These are phyloP conservation scores for Stenichneumon culpator DNA, from an alignment of 2,888 invertebrate genomes.

Conservation along the genomic window DNA sequence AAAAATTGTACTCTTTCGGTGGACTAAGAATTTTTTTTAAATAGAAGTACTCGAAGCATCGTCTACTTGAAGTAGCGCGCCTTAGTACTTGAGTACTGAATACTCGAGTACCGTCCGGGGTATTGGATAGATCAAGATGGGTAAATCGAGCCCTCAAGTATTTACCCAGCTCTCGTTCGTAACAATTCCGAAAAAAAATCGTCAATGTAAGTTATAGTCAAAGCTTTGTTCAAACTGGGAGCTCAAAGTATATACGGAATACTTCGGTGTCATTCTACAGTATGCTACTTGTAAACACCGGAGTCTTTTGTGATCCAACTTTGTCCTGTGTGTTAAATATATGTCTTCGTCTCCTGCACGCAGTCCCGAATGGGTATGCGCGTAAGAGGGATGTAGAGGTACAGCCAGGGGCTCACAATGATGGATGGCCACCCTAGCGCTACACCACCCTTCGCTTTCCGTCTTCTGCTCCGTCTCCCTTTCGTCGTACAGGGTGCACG, in stretches of 20 bases:
- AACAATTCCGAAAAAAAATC: background rate
- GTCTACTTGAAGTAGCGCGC: too few species aligned
- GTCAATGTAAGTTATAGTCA: background rate
- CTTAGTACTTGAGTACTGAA: too few species aligned
- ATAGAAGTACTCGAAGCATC: too few species aligned
- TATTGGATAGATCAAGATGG: too few species aligned
- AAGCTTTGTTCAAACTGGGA: background rate
- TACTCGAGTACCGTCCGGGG: too few species aligned
- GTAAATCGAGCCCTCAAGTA: too few species aligned
- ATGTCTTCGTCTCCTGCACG: slow-evolving; percentile 27
- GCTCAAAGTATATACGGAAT: background rate
- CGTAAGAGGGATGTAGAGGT: slow-evolving; percentile 1
- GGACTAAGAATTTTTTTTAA: too few species aligned
- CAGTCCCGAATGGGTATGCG: slow-evolving; percentile 6
- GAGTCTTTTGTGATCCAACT: slow-evolving; percentile 20
- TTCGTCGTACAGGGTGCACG: background rate
- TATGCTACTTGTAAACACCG: slow-evolving; percentile 13
- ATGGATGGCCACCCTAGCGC: slow-evolving; percentile 39
- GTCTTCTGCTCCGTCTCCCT: slow-evolving; percentile 30
- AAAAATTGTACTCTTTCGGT: too few species aligned
- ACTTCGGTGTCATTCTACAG: background rate
- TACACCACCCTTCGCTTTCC: slow-evolving; percentile 30
- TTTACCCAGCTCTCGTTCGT: too few species aligned
- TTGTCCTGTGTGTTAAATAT: slow-evolving; percentile 30
- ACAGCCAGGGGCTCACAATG: slow-evolving; percentile 44